Evolutionary conservation across 2,113 vertebrate species (phyloP), one percentile per base, ranked within the genome.

Genomic region (Rhipidura dahli): DNA sequence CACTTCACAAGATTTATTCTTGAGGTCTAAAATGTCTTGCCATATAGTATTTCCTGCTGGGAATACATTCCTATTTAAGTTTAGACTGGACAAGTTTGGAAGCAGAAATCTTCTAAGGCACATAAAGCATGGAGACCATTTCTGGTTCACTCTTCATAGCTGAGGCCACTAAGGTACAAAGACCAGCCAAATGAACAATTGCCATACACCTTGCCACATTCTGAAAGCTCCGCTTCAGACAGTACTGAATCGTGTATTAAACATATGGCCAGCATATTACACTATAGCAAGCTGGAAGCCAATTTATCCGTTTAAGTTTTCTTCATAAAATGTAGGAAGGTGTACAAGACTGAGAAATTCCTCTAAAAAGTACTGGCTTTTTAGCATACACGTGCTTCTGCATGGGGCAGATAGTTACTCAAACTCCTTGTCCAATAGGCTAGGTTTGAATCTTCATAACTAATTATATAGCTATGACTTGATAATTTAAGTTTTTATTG

Each of bases 401-500:
- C 28, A 28, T 1, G 2, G 14, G 6, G 42, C 0, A 79, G 19
- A 24, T 2, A 75, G 54, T 50, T 50, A 61, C 26, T n/a, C 30
- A 61, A 53, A 54, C 7, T 44, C 27, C 23, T 11, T 56, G 22
- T 13, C n/a, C 31, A 60, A 27, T 13, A 30, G 5, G 7, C 20
- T 50, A 49, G 19, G 57, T 47, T 51, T 68, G 44, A 18, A 65
- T 37, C 20, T 57, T 61, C 17, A 13, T 11, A 26, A 83, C 22
- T 42, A 65, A 77, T n/a, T 57, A 72, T 8, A 42, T 4, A 42
- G 19, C 21, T 31, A 22, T 5, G 11, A 50, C 26, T 37, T 37
- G 11, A 27, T 37, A 50, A 59, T 27, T 40, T 61, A 31, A 54
- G 8, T 42, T 71, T 66, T 51, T n/a, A 8, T 17, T 61, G 35